phyloP scores from a whole-genome alignment of 2,888 invertebrate genomes.

The Yponomeuta malinellus region DNA sequence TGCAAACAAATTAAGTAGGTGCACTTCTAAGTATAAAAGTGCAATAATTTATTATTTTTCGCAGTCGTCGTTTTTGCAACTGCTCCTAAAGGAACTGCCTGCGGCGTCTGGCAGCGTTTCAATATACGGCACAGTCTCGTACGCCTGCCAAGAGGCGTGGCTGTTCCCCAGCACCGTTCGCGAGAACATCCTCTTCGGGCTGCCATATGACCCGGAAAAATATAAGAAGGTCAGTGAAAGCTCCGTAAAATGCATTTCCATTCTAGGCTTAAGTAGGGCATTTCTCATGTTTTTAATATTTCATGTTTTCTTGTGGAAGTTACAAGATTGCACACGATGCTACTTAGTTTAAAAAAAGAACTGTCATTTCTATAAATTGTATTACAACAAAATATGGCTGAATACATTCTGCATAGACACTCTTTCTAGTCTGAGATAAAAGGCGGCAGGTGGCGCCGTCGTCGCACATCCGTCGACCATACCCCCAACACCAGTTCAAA shows the following conservation, averaged over 20 bases:
- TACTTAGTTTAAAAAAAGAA: not conserved
- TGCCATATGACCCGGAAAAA: constrained; percentile 75
- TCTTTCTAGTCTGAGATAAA: too few relatives aligned
- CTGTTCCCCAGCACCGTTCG: constrained; percentile 84
- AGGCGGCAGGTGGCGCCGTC: too few relatives aligned
- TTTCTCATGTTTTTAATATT: too few relatives aligned
- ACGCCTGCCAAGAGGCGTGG: constrained; percentile 92
- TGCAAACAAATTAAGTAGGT: constrained; percentile 53
- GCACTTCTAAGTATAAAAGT: constrained; percentile 15
- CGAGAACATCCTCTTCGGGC: constrained; percentile 92
- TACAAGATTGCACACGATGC: not conserved
- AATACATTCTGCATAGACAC: too few relatives aligned
- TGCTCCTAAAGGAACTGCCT: constrained; percentile 83
- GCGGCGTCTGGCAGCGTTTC: constrained; percentile 77
- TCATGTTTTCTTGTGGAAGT: not conserved
- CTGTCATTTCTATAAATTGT: not conserved
- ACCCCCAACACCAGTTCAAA: too few relatives aligned
- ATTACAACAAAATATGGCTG: too few relatives aligned
- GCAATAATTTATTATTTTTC: constrained; percentile 26
- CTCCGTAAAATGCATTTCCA: constrained; percentile 14
- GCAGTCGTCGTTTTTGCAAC: constrained; percentile 79
- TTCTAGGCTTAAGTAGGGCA: not conserved
- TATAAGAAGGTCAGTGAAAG: constrained; percentile 63
- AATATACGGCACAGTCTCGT: constrained; percentile 79
- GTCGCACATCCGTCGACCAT: too few relatives aligned